Percentiles rank a stretch among this genome's conserved stretches.
Evolutionary conservation across 2,113 vertebrate genomes (phyloP).

Genomic region (Corvus hawaiiensis): DNA sequence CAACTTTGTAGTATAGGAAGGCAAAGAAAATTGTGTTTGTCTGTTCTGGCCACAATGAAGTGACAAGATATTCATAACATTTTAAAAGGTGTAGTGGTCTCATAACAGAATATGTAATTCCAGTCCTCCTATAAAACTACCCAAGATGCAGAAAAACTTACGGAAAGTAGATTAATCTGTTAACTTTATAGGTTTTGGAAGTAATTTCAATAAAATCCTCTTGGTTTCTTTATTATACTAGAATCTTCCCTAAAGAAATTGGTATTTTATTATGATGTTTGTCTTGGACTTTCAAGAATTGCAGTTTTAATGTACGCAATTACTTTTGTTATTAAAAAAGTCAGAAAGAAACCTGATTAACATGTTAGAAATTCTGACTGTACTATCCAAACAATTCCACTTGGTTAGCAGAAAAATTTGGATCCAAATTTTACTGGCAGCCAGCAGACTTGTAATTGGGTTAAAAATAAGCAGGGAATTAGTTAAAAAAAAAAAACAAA

Average conservation of each 20-base stretch:
- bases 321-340: not conserved
- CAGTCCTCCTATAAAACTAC: not conserved
- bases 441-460: not conserved
- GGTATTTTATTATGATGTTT: not conserved
- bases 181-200: not conserved
- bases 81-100: not conserved
- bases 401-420: slow-evolving; percentile 2
- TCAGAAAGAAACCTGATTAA: slow-evolving; percentile 3
- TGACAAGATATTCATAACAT: not conserved
- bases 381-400: not conserved
- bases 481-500: not conserved
- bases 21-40: not conserved
- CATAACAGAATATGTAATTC: not conserved
- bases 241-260: not conserved
- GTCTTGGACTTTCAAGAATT: not conserved
- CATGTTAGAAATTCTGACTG: not conserved
- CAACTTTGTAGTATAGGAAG: not conserved
- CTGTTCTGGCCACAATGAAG: not conserved
- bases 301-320: not conserved
- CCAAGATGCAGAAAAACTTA: not conserved
- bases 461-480: slow-evolving; percentile 20
- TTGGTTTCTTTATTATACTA: not conserved
- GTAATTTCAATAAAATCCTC: not conserved
- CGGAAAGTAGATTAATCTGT: not conserved
- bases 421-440: slow-evolving; percentile 8